Evolutionary conservation across 2,113 vertebrate species (phyloP), one percentile per base, ranked within the genome.

Genomic region (Corydoras maculifer): DNA sequence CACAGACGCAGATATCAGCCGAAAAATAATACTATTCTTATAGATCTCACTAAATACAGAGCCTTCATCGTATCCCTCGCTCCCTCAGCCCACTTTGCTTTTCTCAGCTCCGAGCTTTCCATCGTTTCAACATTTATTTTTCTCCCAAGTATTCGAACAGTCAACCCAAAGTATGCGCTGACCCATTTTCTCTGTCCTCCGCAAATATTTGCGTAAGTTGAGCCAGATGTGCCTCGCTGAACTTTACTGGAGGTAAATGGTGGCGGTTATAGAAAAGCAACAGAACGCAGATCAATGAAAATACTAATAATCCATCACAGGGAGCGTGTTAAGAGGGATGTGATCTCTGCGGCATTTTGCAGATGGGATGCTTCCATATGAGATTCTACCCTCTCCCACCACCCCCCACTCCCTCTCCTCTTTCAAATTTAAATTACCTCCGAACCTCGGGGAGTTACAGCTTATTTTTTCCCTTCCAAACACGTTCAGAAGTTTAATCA

Each of bases 151-250:
- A 65, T 70, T 82, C 82, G 70, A 76, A 72, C 71, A 61, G 29
- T 70, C 70, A 62, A 77, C 31, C 71, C 55, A 31, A 70, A 68
- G 57, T 73, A 73, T 70, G 74, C 12, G 35, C 57, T 2, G 32
- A 64, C 62, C 78, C 74, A 79, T 81, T 86, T 83, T 82, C 77
- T 79, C 81, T 83, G 69, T 77, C 78, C 78, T 77, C 68, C 67
- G 73, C 65, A 86, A 84, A 84, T 84, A 77, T 82, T 79, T 58
- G 72, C 54, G 70, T 73, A 84, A 72, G 66, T 54, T 43, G 29
- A 65, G 73, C 78, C 78, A 77, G 69, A 78, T 68, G 70, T 72
- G 77, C 73, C 13, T 62, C 29, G 30, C 15, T 62, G 68, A 75
- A 51, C 65, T 75, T 70, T 66, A 64, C 68, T 67, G 11, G 77